phyloP scores from a whole-genome alignment of 2,888 invertebrate genomes.

The Apodemia duryi region DNA sequence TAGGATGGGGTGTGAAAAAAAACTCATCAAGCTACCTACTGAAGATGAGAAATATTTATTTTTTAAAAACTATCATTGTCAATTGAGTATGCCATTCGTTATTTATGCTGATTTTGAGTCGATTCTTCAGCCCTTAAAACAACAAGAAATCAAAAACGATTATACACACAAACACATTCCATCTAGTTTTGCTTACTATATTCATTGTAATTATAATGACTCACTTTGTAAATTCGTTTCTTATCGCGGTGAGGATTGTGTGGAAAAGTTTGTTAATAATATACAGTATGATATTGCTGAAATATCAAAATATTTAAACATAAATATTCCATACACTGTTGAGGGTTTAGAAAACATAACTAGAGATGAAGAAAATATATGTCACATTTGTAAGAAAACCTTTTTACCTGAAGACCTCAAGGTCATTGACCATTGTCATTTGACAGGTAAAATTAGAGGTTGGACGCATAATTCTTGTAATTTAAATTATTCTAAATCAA shows the following conservation, averaged over 20 bases:
- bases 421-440: neutral
- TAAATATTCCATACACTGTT: neutral
- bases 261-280: neutral
- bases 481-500: neutral
- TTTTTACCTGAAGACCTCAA: neutral
- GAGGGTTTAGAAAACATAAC: neutral
- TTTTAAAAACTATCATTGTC: too few species aligned
- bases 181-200: too few species aligned
- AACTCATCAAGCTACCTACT: too few species aligned
- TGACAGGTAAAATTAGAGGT: neutral
- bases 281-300: neutral
- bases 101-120: too few species aligned
- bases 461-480: neutral
- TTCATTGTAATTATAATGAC: too few species aligned
- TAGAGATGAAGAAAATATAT: neutral
- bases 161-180: too few species aligned
- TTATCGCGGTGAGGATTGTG: neutral
- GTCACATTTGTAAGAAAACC: neutral
- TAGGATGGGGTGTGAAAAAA: too few species aligned
- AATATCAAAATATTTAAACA: neutral
- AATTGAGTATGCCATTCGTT: too few species aligned
- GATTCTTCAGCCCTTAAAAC: too few species aligned
- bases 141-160: too few species aligned
- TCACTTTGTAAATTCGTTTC: neutral
- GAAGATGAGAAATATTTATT: too few species aligned